These are phyloP conservation scores for Crypturellus undulatus DNA, from an alignment of 2,113 vertebrate genomes.

Conservation along the genomic window DNA sequence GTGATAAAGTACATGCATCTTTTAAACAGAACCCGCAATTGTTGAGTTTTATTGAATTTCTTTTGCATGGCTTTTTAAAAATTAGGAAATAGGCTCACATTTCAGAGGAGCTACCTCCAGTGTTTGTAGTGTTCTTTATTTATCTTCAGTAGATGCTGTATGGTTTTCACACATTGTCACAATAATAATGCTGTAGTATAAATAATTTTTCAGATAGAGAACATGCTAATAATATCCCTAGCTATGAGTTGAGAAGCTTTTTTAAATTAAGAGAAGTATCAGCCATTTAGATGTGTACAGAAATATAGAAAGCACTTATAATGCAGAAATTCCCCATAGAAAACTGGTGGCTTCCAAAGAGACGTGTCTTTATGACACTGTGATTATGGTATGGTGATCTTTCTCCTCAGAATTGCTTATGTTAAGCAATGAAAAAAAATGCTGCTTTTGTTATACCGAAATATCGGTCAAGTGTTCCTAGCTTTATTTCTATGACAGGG, in stretches of 20 bases:
- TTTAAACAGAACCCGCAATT: neutral
- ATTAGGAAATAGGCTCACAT: neutral
- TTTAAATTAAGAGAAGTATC: neutral
- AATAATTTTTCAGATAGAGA: neutral
- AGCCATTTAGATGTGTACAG: neutral
- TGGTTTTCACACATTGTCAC: neutral
- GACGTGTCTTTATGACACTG: neutral
- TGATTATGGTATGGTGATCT: neutral
- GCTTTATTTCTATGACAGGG: neutral
- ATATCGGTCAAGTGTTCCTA: neutral
- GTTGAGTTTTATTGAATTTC: neutral
- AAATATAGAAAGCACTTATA: neutral
- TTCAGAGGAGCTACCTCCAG: neutral
- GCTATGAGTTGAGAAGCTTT: neutral
- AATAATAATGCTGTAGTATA: neutral
- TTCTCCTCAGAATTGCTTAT: neutral
- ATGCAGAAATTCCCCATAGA: neutral
- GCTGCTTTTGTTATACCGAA: neutral
- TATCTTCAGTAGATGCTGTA: neutral
- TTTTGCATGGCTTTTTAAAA: neutral
- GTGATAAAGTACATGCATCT: slow-evolving; percentile 10
- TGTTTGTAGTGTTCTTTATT: neutral
- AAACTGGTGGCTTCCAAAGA: neutral
- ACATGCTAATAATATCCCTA: neutral
- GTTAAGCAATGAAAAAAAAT: neutral